phyloP scores from a whole-genome alignment of 2,888 invertebrate species.

The Pyrrhosoma nymphula region DNA sequence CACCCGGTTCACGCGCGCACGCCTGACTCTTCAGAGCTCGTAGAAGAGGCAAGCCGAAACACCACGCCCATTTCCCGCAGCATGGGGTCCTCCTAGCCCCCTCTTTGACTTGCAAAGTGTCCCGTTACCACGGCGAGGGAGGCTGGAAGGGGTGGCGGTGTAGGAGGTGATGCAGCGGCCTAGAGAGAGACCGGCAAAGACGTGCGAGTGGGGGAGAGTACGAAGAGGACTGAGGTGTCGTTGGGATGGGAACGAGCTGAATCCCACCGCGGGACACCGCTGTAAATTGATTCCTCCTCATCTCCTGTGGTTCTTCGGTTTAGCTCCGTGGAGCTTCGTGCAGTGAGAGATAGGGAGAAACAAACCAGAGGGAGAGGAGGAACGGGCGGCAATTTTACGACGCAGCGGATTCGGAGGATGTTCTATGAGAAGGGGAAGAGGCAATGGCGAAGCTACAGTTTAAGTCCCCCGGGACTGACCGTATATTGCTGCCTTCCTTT shows the following conservation, averaged over 20 bases:
- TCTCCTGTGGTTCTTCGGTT: slow-evolving; percentile 12
- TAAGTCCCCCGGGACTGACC: no score
- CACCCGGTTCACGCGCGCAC: slow-evolving; percentile 25
- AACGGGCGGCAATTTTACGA: neutral
- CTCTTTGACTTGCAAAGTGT: slow-evolving; percentile 51
- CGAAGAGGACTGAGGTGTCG: neutral
- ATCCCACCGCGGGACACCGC: slow-evolving; percentile 50
- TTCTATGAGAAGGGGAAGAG: neutral
- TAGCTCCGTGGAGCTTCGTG: neutral
- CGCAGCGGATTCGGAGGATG: slow-evolving; percentile 7
- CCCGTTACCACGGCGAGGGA: slow-evolving; percentile 17
- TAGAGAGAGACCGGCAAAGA: neutral
- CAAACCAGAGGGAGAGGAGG: neutral
- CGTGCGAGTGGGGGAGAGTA: neutral
- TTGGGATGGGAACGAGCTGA: neutral
- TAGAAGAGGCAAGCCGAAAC: neutral
- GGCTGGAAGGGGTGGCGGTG: neutral
- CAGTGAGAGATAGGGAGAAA: neutral
- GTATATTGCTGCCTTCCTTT: no score
- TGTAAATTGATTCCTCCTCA: neutral
- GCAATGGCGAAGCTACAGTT: no score
- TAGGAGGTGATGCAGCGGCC: slow-evolving; percentile 21
- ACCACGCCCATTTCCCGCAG: slow-evolving; percentile 62
- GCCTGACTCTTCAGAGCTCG: neutral
- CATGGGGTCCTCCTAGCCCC: neutral